Percentiles rank a stretch among this genome's conserved stretches.
These are phyloP conservation scores for Actias luna DNA, from an alignment of 2,888 invertebrate genomes.

Conservation along the genomic window DNA sequence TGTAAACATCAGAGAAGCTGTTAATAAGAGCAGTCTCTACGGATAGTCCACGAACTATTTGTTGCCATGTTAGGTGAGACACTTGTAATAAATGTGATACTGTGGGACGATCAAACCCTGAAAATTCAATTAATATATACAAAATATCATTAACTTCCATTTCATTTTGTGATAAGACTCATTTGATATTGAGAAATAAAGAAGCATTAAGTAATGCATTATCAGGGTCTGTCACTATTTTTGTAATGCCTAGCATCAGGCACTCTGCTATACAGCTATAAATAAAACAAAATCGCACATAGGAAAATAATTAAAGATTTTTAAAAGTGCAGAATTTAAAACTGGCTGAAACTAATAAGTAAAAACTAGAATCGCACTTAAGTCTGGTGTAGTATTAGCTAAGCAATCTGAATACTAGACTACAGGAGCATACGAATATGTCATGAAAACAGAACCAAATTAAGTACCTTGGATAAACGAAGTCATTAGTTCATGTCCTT, in stretches of 20 bases:
- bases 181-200: background rate
- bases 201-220: too few relatives aligned
- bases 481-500: conserved; percentile 68
- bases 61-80: conserved; percentile 84
- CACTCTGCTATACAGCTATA: too few relatives aligned
- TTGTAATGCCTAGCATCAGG: too few relatives aligned
- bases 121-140: conserved; percentile 30
- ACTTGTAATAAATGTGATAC: conserved; percentile 85
- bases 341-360: too few relatives aligned
- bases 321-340: too few relatives aligned
- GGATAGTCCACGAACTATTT: conserved; percentile 82
- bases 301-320: too few relatives aligned
- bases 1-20: conserved; percentile 85
- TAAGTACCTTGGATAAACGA: conserved; percentile 67
- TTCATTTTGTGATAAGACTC: background rate
- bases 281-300: too few relatives aligned
- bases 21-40: conserved; percentile 78
- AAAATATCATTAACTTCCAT: background rate
- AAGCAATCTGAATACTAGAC: too few relatives aligned
- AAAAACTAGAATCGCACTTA: too few relatives aligned
- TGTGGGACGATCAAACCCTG: conserved; percentile 83
- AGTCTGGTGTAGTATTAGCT: too few relatives aligned
- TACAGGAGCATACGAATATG: background rate
- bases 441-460: background rate
- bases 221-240: too few relatives aligned